Base-by-base conservation (phyloP, 2,888 invertebrate genomes). In the Syrista parreyssii region DNA sequence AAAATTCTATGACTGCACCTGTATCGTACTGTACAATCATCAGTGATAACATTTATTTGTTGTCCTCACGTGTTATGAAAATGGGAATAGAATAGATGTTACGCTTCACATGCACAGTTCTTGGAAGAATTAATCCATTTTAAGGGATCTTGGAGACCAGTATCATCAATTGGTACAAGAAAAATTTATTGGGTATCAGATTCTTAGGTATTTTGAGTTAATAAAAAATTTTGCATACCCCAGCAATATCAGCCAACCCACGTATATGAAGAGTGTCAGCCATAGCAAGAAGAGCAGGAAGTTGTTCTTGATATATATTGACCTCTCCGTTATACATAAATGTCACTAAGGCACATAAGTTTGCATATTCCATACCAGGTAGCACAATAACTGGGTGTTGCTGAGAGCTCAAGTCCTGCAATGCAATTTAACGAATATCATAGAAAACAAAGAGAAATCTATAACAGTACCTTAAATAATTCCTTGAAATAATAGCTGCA, bases 401-500 rank as follows among this genome's bases (percentile, higher is more conserved):
- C 73, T 95, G 93, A 68, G 94, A 92, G 85, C 94, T 94, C 89
- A 96, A 92, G 87, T 95, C 95, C 96, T 96, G 91, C 15, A 90
- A 73, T 68, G 75, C 33, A 69, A 32, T 55, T 76, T 68, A 31
- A 76, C 71, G 32, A 71, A 74, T 34, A 73, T 76, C 68, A 75
- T 78, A 77, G 68, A 35, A 36, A 68, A 73, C 68, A 68, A 78
- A 68, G 55, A 75, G 23, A 55, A 12, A 80, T 79, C 77, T 71
- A 68, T 32, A 82, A 82, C 36, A 80, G 80, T 91, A 96, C 96
- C 95, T 96, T 96, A 92, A 97, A 97, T 81, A 97, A 93, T 88
- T 97, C 96, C 86, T 97, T 95, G 91, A 98, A 98, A 92, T 98
- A 98, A 84, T 96, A 95, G 92, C 97, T 97, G 92, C 98, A 97